Conservation (phyloP, 2,888 invertebrate genomes). For the Dinocampus coccinellae region DNA sequence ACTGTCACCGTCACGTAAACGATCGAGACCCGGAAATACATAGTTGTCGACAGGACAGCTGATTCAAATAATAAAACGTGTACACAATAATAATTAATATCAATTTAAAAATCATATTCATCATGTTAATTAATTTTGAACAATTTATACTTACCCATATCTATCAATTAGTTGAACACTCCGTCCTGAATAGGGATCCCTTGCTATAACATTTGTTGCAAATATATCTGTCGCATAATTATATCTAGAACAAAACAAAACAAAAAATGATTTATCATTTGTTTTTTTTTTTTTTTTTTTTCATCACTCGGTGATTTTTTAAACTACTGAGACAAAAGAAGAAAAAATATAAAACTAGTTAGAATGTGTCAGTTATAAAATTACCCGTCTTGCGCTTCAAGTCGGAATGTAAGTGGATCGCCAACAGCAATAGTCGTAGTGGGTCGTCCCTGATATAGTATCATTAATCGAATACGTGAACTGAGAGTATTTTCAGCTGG, state of each 20-base stretch:
- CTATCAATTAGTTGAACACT: slow-evolving; percentile 91
- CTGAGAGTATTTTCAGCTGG: slow-evolving; percentile 93
- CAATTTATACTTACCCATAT: slow-evolving; percentile 77
- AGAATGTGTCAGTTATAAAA: slow-evolving; percentile 7
- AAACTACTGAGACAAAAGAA: neutral
- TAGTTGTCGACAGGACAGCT: slow-evolving; percentile 93
- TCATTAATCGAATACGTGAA: slow-evolving; percentile 87
- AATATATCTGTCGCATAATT: slow-evolving; percentile 92
- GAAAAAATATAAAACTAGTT: neutral
- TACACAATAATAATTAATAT: neutral
- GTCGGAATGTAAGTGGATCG: slow-evolving; percentile 88
- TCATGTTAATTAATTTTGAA: neutral
- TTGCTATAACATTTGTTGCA: slow-evolving; percentile 91
- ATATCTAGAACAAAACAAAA: slow-evolving; percentile 68
- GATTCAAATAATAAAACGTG: slow-evolving; percentile 23
- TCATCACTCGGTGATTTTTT: neutral
- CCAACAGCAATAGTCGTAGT: slow-evolving; percentile 95
- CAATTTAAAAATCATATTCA: neutral
- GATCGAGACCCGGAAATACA: slow-evolving; percentile 91
- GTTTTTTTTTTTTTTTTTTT: too few relatives aligned
- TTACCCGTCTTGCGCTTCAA: slow-evolving; percentile 87
- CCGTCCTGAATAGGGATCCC: slow-evolving; percentile 92
- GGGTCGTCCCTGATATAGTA: slow-evolving; percentile 90
- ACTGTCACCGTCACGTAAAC: slow-evolving; percentile 87
- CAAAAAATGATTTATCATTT: too few relatives aligned